These are phyloP conservation scores for Tenebrio molitor DNA, from an alignment of 1,140 invertebrate species.

Conservation along the genomic window DNA sequence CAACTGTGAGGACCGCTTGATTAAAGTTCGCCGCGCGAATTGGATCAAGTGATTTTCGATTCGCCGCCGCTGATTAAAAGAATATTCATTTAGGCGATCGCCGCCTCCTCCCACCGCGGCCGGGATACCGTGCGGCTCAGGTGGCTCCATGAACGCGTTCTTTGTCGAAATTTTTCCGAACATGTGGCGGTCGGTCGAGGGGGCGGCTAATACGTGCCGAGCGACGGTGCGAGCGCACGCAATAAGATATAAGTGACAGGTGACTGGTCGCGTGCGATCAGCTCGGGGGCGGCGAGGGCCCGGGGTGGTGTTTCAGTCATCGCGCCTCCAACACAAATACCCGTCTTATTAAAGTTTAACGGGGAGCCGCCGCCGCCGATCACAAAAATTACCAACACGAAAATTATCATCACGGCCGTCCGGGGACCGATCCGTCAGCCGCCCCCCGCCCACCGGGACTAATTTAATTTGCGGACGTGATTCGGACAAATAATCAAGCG, in stretches of 20 bases:
- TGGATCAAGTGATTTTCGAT: conserved; percentile 46
- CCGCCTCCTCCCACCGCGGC: too few species aligned
- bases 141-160: too few species aligned
- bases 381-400: conserved; percentile 28
- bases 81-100: conserved; percentile 41
- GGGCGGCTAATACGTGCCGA: conserved; percentile 37
- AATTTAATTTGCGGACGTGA: too few species aligned
- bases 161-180: too few species aligned
- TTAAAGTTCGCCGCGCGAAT: conserved; percentile 39
- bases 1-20: conserved; percentile 42
- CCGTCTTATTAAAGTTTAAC: conserved; percentile 22
- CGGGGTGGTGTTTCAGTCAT: conserved; percentile 27
- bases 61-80: conserved; percentile 30
- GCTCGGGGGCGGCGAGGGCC: conserved; percentile 7
- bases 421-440: conserved; percentile 8
- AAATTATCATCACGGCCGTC: conserved; percentile 1
- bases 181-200: background rate
- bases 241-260: conserved; percentile 59
- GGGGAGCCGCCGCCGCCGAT: background rate
- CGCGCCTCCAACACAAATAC: conserved; percentile 14
- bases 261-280: conserved; percentile 54
- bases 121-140: too few species aligned
- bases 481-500: too few species aligned
- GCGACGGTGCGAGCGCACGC: conserved; percentile 49
- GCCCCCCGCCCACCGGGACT: conserved; percentile 10